These are phyloP conservation scores for Rosalia funebris DNA, from an alignment of 2,888 invertebrate species.

Conservation along the genomic window DNA sequence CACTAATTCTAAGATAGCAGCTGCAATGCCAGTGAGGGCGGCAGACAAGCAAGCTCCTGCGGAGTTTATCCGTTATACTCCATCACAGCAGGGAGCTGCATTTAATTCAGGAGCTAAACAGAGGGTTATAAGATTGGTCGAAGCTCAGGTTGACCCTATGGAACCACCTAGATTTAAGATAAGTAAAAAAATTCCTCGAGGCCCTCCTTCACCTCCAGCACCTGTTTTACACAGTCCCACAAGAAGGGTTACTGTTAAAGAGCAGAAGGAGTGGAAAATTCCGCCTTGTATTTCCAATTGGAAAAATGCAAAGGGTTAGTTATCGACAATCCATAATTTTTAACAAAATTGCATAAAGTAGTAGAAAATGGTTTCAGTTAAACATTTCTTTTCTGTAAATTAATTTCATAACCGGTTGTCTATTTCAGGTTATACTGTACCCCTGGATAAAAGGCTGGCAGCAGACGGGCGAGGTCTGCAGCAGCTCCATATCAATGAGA, in stretches of 20 bases:
- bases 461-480: conserved; percentile 98
- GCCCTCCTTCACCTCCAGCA: conserved; percentile 98
- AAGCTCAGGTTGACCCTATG: conserved; percentile 96
- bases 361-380: neutral
- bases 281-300: conserved; percentile 99
- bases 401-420: neutral
- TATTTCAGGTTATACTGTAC: conserved; percentile 85
- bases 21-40: conserved; percentile 95
- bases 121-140: conserved; percentile 94
- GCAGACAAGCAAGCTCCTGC: conserved; percentile 94
- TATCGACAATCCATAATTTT: neutral
- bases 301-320: conserved; percentile 93
- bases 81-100: conserved; percentile 93
- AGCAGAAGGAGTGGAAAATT: conserved; percentile 99
- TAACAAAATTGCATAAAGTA: neutral
- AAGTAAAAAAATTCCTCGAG: conserved; percentile 98
- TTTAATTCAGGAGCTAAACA: conserved; percentile 98
- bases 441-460: conserved; percentile 95
- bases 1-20: conserved; percentile 89
- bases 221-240: conserved; percentile 99
- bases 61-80: conserved; percentile 97
- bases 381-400: no score
- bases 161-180: conserved; percentile 98
- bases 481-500: conserved; percentile 97
- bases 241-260: conserved; percentile 96